A percentile compares a stretch with the other conserved stretches of the same genome.
phyloP scores from a whole-genome alignment of 2,113 vertebrate genomes.

The Pangasianodon hypophthalmus region DNA sequence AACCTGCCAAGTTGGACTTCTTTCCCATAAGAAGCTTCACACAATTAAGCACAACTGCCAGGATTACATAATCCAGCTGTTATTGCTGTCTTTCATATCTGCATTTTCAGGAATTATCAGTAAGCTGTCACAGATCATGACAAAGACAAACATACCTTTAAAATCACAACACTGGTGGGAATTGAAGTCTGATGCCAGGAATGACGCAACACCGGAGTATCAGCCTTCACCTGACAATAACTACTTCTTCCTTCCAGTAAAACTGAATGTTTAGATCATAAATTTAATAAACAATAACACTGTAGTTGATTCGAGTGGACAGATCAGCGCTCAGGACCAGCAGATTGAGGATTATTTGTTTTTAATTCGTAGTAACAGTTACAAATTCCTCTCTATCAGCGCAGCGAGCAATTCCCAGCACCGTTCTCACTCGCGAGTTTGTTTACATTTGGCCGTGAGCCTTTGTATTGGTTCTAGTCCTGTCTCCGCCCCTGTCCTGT shows the following conservation, averaged over 20 bases:
- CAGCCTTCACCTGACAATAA: not conserved
- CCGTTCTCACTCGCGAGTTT: not conserved
- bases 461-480: not conserved
- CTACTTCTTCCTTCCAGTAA: not conserved
- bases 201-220: not conserved
- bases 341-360: not conserved
- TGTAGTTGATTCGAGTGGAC: not conserved
- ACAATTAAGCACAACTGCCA: conserved; percentile 40
- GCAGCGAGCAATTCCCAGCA: not conserved
- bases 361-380: not conserved
- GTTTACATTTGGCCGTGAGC: not conserved
- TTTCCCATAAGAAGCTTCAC: conserved; percentile 28
- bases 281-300: not conserved
- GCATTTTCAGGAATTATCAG: conserved; percentile 19
- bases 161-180: conserved; percentile 6
- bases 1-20: conserved; percentile 19
- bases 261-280: not conserved
- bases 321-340: not conserved
- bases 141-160: not conserved
- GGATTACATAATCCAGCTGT: conserved; percentile 41
- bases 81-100: conserved; percentile 23
- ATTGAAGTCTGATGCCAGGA: not conserved
- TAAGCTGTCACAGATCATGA: not conserved
- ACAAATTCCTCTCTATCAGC: not conserved
- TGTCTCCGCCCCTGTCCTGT: not conserved